Evolutionary conservation across 2,113 vertebrate genomes (phyloP).

Genomic region (Neodon shergylaensis): DNA sequence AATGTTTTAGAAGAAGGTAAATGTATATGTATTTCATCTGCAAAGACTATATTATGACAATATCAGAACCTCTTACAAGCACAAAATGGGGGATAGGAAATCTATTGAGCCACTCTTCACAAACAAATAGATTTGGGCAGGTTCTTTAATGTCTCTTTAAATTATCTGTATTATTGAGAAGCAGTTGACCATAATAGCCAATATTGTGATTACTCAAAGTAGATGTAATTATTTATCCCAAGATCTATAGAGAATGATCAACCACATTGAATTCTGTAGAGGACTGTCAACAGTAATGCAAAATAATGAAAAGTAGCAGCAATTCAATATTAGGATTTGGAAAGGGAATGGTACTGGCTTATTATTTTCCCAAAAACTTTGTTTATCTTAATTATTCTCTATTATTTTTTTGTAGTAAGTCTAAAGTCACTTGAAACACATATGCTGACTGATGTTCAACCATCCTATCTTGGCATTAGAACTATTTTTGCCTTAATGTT

Average conservation of each 20-base stretch:
- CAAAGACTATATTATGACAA: not conserved
- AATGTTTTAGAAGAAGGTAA: not conserved
- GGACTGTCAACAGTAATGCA: not conserved
- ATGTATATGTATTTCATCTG: not conserved
- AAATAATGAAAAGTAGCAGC: not conserved
- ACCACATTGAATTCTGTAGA: not conserved
- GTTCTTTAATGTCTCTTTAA: not conserved
- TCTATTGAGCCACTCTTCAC: not conserved
- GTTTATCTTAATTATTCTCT: not conserved
- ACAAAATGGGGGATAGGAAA: not conserved
- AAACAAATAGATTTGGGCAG: not conserved
- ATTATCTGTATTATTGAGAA: not conserved
- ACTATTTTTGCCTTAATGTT: not conserved
- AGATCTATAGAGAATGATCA: not conserved
- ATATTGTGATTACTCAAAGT: not conserved
- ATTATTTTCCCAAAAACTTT: constrained; percentile 10
- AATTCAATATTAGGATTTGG: not conserved
- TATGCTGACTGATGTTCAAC: not conserved
- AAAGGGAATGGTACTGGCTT: not conserved
- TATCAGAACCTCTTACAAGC: not conserved
- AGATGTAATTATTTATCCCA: not conserved
- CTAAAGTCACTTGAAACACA: not conserved
- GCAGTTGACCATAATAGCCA: not conserved
- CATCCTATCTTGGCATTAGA: not conserved
- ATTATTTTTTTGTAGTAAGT: not conserved